Conservation (phyloP, 2,113 vertebrate genomes). For the Hippotragus niger region DNA sequence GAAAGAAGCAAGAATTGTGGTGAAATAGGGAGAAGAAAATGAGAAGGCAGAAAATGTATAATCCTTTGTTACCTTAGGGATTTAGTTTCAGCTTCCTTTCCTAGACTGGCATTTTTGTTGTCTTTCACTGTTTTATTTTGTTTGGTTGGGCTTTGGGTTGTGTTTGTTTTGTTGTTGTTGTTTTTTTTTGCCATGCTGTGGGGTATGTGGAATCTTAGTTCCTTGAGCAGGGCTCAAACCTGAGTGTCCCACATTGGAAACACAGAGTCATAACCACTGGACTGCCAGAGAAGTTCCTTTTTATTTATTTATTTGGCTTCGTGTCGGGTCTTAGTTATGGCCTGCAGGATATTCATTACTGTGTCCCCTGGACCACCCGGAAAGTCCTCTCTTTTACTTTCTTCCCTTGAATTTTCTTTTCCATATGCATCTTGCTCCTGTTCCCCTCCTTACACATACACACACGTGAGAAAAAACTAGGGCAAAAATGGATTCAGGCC, state of each 20-base stretch:
- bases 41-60: neutral
- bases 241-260: neutral
- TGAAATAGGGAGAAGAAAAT: neutral
- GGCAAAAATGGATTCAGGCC: neutral
- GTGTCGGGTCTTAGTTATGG: neutral
- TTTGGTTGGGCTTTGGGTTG: neutral
- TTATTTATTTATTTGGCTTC: neutral
- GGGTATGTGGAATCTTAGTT: neutral
- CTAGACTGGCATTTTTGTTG: neutral
- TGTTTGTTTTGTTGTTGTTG: rapidly evolving
- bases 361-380: neutral
- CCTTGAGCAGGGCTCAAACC: neutral
- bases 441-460: neutral
- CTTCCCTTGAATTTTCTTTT: neutral
- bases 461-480: neutral
- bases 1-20: neutral
- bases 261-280: neutral
- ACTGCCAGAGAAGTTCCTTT: neutral
- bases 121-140: neutral
- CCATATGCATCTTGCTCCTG: neutral
- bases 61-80: neutral
- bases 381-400: neutral
- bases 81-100: neutral
- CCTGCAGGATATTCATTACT: neutral
- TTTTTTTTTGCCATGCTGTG: neutral